Conservation (phyloP, 2,888 invertebrate genomes). For the Thereva unica region DNA sequence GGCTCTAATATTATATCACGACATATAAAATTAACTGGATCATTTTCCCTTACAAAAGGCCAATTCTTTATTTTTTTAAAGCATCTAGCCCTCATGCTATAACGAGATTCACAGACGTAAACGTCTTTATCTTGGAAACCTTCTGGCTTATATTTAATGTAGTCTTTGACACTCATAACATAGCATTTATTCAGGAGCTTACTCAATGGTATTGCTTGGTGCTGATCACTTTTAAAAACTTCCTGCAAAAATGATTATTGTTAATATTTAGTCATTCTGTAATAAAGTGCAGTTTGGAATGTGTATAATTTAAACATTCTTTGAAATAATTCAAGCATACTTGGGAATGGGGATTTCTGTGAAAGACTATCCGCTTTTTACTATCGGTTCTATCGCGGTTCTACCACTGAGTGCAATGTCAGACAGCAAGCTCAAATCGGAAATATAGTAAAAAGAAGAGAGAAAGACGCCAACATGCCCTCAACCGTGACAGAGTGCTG, state of each 20-base stretch:
- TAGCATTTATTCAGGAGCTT: constrained; percentile 87
- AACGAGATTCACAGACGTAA: constrained; percentile 95
- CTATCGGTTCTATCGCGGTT: too few species aligned
- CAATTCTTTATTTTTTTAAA: constrained; percentile 93
- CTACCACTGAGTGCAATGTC: too few species aligned
- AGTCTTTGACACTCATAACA: constrained; percentile 93
- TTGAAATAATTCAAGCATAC: too few species aligned
- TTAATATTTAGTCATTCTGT: neutral
- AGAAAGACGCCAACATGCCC: too few species aligned
- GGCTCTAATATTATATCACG: constrained; percentile 80
- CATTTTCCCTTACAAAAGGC: constrained; percentile 64
- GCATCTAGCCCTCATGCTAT: constrained; percentile 79
- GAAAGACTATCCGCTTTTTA: too few species aligned
- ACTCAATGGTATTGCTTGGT: constrained; percentile 80
- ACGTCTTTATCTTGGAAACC: constrained; percentile 90
- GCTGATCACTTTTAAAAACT: constrained; percentile 92
- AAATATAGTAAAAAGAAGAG: too few species aligned
- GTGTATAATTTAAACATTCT: too few species aligned
- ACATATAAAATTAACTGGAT: constrained; percentile 66
- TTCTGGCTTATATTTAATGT: constrained; percentile 86
- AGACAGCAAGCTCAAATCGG: too few species aligned
- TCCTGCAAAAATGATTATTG: constrained; percentile 60
- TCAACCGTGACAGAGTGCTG: too few species aligned
- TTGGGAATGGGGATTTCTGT: too few species aligned
- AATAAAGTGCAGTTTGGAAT: neutral